A percentile compares a stretch with the other conserved stretches of the same genome.
Evolutionary conservation across 1,140 invertebrate genomes (phyloP).

Genomic region (Papilio xuthus): DNA sequence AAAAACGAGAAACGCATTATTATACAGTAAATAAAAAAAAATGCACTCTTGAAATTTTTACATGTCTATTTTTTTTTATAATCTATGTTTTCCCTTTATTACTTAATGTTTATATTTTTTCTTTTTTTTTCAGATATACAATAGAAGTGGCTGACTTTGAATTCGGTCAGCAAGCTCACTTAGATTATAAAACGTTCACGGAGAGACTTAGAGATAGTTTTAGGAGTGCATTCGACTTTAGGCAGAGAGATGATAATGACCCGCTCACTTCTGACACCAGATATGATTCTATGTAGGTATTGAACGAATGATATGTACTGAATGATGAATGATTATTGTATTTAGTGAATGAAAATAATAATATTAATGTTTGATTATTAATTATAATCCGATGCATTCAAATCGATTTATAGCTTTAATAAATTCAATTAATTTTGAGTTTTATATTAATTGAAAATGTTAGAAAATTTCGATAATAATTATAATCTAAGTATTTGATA

Average conservation of each 20-base stretch:
- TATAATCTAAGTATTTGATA: not conserved
- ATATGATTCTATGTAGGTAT: conserved; percentile 76
- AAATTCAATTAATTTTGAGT: conserved; percentile 9
- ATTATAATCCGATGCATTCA: conserved; percentile 1
- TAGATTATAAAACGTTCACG: conserved; percentile 92
- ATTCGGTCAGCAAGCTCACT: conserved; percentile 88
- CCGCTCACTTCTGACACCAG: conserved; percentile 68
- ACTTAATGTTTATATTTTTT: not conserved
- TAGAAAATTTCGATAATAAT: not conserved
- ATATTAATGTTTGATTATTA: not conserved
- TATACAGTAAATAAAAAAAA: too few species aligned
- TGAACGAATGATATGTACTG: conserved; percentile 30
- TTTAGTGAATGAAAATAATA: not conserved
- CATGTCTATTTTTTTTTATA: too few species aligned
- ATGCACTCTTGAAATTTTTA: too few species aligned
- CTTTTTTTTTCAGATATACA: conserved; percentile 83
- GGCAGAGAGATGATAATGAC: conserved; percentile 70
- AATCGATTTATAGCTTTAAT: conserved; percentile 22
- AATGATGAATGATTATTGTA: not conserved
- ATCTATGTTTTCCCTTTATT: not conserved
- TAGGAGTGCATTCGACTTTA: conserved; percentile 82
- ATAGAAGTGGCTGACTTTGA: conserved; percentile 95
- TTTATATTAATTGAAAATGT: not conserved
- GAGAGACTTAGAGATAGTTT: conserved; percentile 91
- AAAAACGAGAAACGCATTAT: not conserved